Conservation (phyloP, 92 coral and sea anemone species). For the Bergia sp. region DNA sequence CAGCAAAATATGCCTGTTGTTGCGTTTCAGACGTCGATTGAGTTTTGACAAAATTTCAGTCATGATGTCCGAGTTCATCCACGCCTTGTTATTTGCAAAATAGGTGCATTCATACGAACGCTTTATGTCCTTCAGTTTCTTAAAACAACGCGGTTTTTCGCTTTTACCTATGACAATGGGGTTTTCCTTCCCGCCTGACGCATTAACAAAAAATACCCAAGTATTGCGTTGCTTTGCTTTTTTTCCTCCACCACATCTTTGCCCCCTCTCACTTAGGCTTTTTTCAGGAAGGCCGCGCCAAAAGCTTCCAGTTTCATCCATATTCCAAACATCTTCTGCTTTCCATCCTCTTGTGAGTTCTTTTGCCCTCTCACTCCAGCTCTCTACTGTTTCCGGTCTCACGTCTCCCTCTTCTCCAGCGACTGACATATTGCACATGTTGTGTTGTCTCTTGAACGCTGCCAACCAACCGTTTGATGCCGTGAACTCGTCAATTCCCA, state of each 20-base stretch:
- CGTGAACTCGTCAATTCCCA: constrained; percentile 52
- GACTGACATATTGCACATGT: constrained; percentile 48
- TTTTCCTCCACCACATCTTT: constrained; percentile 48
- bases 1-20: too few species aligned
- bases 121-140: constrained; percentile 52
- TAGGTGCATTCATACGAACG: constrained; percentile 66
- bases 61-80: constrained; percentile 67
- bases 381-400: not conserved
- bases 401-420: constrained; percentile 49
- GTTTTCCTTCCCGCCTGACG: constrained; percentile 68
- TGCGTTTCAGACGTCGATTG: too few species aligned
- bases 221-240: constrained; percentile 60
- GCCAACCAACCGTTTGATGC: constrained; percentile 66
- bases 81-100: constrained; percentile 62
- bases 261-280: constrained; percentile 53
- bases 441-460: constrained; percentile 55
- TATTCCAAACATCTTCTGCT: constrained; percentile 65
- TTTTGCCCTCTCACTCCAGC: constrained; percentile 16
- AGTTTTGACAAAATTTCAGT: constrained; percentile 48
- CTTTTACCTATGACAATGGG: constrained; percentile 64
- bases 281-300: constrained; percentile 63
- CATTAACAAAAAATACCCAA: constrained; percentile 75
- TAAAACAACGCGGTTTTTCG: constrained; percentile 64
- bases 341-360: constrained; percentile 64
- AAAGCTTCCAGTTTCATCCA: constrained; percentile 68